phyloP scores from a whole-genome alignment of 2,888 invertebrate species.

The Mythimna impura region DNA sequence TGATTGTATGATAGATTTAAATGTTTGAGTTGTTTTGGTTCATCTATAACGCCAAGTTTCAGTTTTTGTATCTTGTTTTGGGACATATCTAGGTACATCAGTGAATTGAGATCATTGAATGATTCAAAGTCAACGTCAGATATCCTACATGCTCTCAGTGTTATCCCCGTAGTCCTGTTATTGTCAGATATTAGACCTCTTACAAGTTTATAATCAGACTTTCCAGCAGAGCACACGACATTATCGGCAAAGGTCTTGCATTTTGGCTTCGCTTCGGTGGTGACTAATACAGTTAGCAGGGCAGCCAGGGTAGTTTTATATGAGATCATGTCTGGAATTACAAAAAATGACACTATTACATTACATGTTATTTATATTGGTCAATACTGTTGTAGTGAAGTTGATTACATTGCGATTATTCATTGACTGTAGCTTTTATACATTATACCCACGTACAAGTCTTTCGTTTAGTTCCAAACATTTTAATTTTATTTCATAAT shows the following conservation, averaged over 20 bases:
- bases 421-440: background rate
- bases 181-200: slow-evolving; percentile 72
- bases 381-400: background rate
- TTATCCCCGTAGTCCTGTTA: slow-evolving; percentile 65
- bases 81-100: slow-evolving; percentile 67
- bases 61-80: slow-evolving; percentile 64
- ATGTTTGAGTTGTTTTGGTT: slow-evolving; percentile 56
- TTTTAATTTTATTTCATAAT: no score
- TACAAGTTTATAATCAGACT: slow-evolving; percentile 65
- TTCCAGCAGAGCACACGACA: slow-evolving; percentile 62
- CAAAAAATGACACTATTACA: slow-evolving; percentile 1
- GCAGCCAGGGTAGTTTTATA: slow-evolving; percentile 11
- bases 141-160: slow-evolving; percentile 69
- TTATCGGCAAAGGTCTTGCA: slow-evolving; percentile 58
- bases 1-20: slow-evolving; percentile 68
- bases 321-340: slow-evolving; percentile 59
- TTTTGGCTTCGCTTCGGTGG: slow-evolving; percentile 55
- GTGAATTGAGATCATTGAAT: slow-evolving; percentile 61
- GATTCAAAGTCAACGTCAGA: slow-evolving; percentile 64
- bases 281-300: slow-evolving; percentile 32
- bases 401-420: no score
- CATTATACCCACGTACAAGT: background rate
- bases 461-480: background rate
- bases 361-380: background rate
- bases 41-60: slow-evolving; percentile 64